Base-by-base conservation (phyloP, 2,113 vertebrate species). In the Sinocyclocheilus rhinocerous region DNA sequence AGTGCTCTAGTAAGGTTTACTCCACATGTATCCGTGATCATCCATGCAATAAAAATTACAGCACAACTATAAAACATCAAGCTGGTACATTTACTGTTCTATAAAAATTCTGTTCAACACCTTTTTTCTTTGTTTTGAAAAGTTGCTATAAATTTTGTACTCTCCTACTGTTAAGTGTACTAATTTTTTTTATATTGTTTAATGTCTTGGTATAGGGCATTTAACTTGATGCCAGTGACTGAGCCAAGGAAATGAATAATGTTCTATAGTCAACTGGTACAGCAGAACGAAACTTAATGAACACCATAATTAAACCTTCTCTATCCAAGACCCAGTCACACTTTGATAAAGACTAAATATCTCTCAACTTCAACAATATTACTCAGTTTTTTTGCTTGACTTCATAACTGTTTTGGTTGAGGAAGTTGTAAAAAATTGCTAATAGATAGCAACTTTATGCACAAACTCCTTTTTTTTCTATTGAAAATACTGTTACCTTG, bases 1-100 rank as follows among this genome's bases (percentile, higher is more conserved):
- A 89, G 90, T 88, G 84, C 84, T 89, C 90, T 84, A 87, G 55
- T 87, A 84, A 92, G 91, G 92, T 91, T 89, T 87, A 90, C 86
- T 89, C 87, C 86, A 89, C 55, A 86, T 91, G 89, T 90, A 90
- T 86, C 91, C 86, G 91, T 92, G 90, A 90, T 91, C 92, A 92
- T 87, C 84, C 92, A 94, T 95, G 94, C 93, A 95, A 95, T 95
- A 95, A 95, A 92, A 94, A 76, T 55, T 86, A 87, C 91, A 88
- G 83, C 92, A 91, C 90, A 93, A 91, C 89, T 84, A 86, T 80
- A 87, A 79, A 82, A 67, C 72, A 50, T 29, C 42, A 78, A 86
- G 69, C 26, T 84, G 86, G 52, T 59, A 70, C 82, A 81, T 85
- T 84, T 85, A 76, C 78, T 86, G 65, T 67, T 87, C 16, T 67